Conservation (phyloP, 2,797 vertebrate genomes). For the Danio aesculapii region DNA sequence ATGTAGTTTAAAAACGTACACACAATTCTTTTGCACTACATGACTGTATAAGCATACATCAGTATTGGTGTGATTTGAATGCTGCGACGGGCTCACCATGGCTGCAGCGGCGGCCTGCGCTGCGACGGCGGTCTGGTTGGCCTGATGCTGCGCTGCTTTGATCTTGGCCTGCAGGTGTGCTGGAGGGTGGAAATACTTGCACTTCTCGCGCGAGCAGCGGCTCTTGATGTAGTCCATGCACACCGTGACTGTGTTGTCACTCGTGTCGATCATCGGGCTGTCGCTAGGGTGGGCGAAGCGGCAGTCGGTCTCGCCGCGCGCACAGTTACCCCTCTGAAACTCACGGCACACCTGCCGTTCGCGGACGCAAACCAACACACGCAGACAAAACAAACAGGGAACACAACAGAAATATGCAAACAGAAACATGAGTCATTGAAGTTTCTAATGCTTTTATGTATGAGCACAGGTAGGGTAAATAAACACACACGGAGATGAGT, state of each 20-base stretch:
- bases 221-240: conserved; percentile 99
- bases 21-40: background rate
- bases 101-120: conserved; percentile 89
- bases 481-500: conserved; percentile 19
- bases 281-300: conserved; percentile 98
- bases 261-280: conserved; percentile 98
- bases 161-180: conserved; percentile 99
- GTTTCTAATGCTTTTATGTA: background rate
- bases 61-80: background rate
- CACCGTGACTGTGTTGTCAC: conserved; percentile 98
- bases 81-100: conserved; percentile 73
- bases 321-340: conserved; percentile 98
- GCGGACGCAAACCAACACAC: background rate
- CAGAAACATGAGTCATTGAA: conserved; percentile 1
- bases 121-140: conserved; percentile 91
- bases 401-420: conserved; percentile 32
- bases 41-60: background rate
- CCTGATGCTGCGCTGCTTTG: conserved; percentile 97
- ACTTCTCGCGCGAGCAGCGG: conserved; percentile 99
- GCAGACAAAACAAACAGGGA: conserved; percentile 30
- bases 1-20: background rate
- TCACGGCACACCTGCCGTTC: conserved; percentile 92
- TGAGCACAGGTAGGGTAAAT: background rate
- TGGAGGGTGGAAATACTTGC: conserved; percentile 99
- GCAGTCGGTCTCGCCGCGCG: conserved; percentile 97